Evolutionary conservation across 2,797 vertebrate genomes (phyloP).

Genomic region (Halcyon badia): DNA sequence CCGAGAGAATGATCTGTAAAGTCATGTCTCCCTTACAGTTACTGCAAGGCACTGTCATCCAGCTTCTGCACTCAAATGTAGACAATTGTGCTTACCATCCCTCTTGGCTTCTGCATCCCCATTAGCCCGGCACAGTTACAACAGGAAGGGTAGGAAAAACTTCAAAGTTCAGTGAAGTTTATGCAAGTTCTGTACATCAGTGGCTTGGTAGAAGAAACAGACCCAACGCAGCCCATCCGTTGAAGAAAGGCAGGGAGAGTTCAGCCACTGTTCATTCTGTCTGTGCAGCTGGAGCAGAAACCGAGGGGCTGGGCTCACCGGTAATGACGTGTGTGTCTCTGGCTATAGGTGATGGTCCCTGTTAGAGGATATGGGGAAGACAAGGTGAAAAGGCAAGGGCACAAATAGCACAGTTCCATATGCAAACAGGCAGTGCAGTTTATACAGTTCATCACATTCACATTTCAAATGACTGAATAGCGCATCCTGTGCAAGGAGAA

Average conservation of each 20-base stretch:
- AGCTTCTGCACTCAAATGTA: not conserved
- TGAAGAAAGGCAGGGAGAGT: not conserved
- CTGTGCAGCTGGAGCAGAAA: not conserved
- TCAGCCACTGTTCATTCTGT: fast-evolving
- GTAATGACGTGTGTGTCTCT: fast-evolving
- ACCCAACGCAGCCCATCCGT: not conserved
- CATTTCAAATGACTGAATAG: not conserved
- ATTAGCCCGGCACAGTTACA: fast-evolving
- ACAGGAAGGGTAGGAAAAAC: not conserved
- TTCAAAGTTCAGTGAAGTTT: not conserved
- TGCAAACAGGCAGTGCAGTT: not conserved
- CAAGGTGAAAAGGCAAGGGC: not conserved
- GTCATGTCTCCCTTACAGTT: not conserved
- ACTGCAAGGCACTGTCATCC: not conserved
- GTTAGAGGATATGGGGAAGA: not conserved
- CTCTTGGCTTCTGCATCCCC: not conserved
- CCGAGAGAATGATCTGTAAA: not conserved
- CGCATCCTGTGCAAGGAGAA: not conserved
- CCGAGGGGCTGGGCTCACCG: not conserved
- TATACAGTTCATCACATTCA: not conserved
- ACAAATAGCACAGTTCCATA: fast-evolving
- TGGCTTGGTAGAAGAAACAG: not conserved
- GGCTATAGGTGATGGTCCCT: not conserved
- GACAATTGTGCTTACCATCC: not conserved
- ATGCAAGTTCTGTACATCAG: not conserved